Evolutionary conservation across 2,113 vertebrate species (phyloP).

Genomic region (Notiomystis cincta): DNA sequence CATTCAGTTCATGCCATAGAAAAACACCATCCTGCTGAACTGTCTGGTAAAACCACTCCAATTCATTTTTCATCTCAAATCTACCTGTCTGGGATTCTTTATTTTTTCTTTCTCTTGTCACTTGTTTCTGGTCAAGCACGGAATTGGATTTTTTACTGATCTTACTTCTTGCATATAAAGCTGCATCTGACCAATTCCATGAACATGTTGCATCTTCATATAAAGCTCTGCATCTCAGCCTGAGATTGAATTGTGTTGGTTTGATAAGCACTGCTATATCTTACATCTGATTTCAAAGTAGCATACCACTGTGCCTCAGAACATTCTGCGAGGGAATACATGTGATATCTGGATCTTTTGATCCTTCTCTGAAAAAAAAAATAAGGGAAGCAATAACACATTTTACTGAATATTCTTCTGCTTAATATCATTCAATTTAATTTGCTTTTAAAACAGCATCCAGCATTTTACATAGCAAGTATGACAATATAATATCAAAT

Average conservation of each 20-base stretch:
- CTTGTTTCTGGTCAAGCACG: background rate
- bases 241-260: background rate
- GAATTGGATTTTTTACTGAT: conserved; percentile 8
- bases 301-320: background rate
- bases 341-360: background rate
- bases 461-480: background rate
- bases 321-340: background rate
- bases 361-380: background rate
- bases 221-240: background rate
- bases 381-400: background rate
- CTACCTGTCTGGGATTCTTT: background rate
- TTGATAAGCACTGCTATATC: background rate
- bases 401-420: background rate
- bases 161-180: background rate
- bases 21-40: background rate
- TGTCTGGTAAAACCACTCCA: background rate
- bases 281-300: conserved; percentile 19
- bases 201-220: background rate
- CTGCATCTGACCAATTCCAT: background rate
- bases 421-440: background rate
- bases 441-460: background rate
- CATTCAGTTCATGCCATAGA: background rate
- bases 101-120: background rate
- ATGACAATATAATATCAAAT: background rate
- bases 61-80: background rate